Evolutionary conservation across 2,888 invertebrate genomes (phyloP).

Genomic region (Drosophila meridiana): DNA sequence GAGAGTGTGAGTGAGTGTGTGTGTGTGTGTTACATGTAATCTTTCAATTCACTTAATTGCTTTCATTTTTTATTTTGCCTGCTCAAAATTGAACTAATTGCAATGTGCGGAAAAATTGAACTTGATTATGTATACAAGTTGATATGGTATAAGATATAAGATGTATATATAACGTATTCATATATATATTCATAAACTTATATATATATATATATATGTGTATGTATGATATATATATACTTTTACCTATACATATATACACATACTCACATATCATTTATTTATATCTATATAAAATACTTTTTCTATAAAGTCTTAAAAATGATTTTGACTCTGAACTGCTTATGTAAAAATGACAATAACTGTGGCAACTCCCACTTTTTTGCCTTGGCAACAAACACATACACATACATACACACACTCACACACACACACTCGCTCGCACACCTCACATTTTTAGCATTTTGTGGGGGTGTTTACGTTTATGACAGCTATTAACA

Average conservation of each 20-base stretch:
- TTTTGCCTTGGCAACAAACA: constrained; percentile 48
- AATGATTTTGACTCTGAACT: not conserved
- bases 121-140: not conserved
- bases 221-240: not conserved
- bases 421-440: constrained; percentile 10
- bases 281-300: not conserved
- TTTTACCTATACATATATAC: not conserved
- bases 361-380: constrained; percentile 39
- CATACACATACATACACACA: constrained; percentile 5
- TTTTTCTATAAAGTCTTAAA: not conserved
- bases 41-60: constrained; percentile 75
- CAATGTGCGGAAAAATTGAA: not conserved
- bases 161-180: not conserved
- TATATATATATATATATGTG: not conserved
- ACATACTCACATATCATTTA: not conserved
- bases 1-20: constrained; percentile 12
- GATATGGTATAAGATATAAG: not conserved
- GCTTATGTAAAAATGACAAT: not conserved
- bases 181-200: not conserved
- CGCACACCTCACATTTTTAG: constrained; percentile 56
- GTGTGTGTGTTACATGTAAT: constrained; percentile 65
- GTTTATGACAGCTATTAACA: constrained; percentile 65
- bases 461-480: constrained; percentile 63
- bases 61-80: constrained; percentile 37
- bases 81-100: not conserved